Evolutionary conservation across 1,140 invertebrate genomes (phyloP).

Genomic region (Orchestia grillus): DNA sequence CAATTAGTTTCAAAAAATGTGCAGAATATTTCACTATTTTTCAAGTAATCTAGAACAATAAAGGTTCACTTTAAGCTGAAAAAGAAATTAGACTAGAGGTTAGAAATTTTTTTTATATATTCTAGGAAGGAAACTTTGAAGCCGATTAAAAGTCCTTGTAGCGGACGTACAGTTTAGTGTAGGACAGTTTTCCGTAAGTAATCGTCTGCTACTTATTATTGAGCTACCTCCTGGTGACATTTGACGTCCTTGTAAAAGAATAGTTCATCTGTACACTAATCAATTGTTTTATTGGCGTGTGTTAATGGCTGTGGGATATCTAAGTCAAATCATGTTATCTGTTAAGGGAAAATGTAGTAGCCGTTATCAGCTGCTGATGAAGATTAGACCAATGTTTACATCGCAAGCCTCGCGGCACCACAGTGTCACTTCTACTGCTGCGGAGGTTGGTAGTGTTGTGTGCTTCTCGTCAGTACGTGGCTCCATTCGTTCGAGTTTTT

Average conservation of each 20-base stretch:
- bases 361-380: not conserved
- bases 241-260: not conserved
- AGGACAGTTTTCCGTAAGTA: not conserved
- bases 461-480: not conserved
- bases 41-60: too few relatives aligned
- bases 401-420: not conserved
- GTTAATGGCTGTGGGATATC: not conserved
- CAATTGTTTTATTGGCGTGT: not conserved
- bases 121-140: not conserved
- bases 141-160: not conserved
- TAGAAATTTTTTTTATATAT: not conserved
- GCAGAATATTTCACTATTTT: too few relatives aligned
- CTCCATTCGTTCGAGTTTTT: not conserved
- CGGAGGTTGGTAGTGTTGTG: not conserved
- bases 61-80: too few relatives aligned
- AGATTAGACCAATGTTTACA: constrained; percentile 37
- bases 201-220: not conserved
- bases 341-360: not conserved
- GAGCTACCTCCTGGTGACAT: not conserved
- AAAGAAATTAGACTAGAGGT: too few relatives aligned
- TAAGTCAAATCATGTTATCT: not conserved
- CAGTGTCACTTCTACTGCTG: not conserved
- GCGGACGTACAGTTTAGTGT: not conserved
- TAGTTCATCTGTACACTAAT: not conserved
- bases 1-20: too few relatives aligned